Evolutionary conservation across 2,888 invertebrate genomes (phyloP), one percentile per base, ranked within the genome.

Genomic region (Peribatodes rhomboidaria): DNA sequence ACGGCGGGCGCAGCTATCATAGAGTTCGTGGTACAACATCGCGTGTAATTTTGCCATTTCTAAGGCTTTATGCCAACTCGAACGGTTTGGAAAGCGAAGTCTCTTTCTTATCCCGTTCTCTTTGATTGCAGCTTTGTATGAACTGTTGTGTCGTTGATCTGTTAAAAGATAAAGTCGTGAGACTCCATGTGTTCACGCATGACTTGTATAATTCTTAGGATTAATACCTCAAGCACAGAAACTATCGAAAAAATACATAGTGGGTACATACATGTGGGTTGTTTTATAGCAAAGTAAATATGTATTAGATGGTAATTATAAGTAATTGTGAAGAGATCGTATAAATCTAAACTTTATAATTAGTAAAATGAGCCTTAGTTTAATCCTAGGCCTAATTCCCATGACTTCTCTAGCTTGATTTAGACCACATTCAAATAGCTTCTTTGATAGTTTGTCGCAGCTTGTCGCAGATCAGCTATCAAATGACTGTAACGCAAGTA

Each of bases 61-160:
- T 53, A 52, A 49, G 16, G 59, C 39, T 52, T 37, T 67, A 60
- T 50, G 62, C 37, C 56, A 44, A 52, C 56, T 49, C 64, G 57
- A 67, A 68, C 69, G 66, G 60, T 72, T 65, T 68, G 64, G 72
- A 72, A 72, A 72, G 72, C 63, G 72, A 72, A 61, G 65, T 66
- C 59, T 67, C 63, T 53, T 55, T 50, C 57, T 54, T 65, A 58
- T 61, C 62, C 62, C 61, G 65, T 63, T 65, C 54, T 39, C 53
- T 66, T 68, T 63, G 65, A 62, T 68, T 68, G 67, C 62, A 63
- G 68, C 62, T 68, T 70, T 67, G 54, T 55, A 41, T 42, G 16
- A 42, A n/a, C 16, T 42, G 42, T 41, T 54, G 54, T 54, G 54
- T 54, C 54, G 54, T 31, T 39, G 53, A 37, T 53, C 53, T 53